phyloP scores from a whole-genome alignment of 2,113 vertebrate genomes.

The Antidorcas marsupialis region DNA sequence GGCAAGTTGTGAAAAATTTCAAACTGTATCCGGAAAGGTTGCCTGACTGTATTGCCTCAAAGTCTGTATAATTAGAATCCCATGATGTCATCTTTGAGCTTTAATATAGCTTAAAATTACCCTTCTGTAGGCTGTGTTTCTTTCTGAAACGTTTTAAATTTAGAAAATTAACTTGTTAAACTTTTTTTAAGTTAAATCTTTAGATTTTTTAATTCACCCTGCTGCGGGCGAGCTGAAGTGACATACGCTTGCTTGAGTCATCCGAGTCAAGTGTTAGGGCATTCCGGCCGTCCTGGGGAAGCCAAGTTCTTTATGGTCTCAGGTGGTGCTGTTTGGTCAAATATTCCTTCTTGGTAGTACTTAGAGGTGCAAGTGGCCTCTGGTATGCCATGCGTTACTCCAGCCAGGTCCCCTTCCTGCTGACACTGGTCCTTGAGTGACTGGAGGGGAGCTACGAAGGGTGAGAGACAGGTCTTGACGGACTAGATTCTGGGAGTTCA shows the following conservation, averaged over 20 bases:
- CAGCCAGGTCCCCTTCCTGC: background rate
- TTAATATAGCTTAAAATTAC: slow-evolving; percentile 72
- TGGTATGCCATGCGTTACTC: background rate
- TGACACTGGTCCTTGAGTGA: background rate
- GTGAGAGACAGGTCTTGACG: background rate
- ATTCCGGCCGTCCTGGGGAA: background rate
- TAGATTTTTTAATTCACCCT: slow-evolving; percentile 55
- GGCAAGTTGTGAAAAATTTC: background rate
- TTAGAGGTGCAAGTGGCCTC: background rate
- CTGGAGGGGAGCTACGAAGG: background rate
- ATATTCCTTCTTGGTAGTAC: background rate
- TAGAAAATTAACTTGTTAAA: slow-evolving; percentile 75
- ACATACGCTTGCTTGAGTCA: slow-evolving; percentile 60
- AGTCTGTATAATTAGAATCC: slow-evolving; percentile 68
- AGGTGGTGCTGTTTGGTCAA: background rate
- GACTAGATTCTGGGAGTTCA: background rate
- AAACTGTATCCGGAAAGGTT: background rate
- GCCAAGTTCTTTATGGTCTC: background rate
- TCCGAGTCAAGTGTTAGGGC: slow-evolving; percentile 28
- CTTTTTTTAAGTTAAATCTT: slow-evolving; percentile 69
- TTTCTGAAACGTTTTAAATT: slow-evolving; percentile 74
- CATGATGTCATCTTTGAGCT: slow-evolving; percentile 68
- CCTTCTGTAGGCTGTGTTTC: slow-evolving; percentile 72
- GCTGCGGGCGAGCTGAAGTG: slow-evolving; percentile 58
- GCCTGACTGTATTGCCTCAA: slow-evolving; percentile 51